phyloP scores from a whole-genome alignment of 2,113 vertebrate species.

The Macrotus californicus region DNA sequence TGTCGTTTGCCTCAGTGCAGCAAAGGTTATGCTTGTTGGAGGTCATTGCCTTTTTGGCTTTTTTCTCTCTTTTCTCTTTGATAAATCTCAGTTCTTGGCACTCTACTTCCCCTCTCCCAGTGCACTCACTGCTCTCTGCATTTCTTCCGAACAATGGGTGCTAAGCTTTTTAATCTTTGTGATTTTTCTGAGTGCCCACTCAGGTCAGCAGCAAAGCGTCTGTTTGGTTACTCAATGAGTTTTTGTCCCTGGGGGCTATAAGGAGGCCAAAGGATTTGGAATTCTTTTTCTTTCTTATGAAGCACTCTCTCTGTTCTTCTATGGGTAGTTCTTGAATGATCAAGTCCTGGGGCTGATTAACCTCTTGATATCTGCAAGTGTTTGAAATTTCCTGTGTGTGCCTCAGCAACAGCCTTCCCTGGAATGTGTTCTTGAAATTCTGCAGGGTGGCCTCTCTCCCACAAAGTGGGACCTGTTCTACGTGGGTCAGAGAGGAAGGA shows the following conservation, averaged over 20 bases:
- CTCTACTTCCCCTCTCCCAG: not conserved
- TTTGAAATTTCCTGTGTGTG: conserved; percentile 24
- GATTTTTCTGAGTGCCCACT: conserved; percentile 15
- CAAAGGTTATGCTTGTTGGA: not conserved
- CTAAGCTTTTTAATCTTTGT: conserved; percentile 8
- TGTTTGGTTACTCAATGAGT: not conserved
- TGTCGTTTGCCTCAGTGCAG: not conserved
- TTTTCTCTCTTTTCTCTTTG: not conserved
- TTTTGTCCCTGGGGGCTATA: not conserved
- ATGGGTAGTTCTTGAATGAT: not conserved
- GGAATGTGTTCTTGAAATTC: conserved; percentile 8
- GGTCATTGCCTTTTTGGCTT: not conserved
- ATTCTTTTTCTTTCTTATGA: conserved; percentile 1
- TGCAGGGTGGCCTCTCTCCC: conserved; percentile 44
- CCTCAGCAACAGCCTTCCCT: not conserved
- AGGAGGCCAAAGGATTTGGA: conserved; percentile 1
- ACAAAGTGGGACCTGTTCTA: conserved; percentile 57
- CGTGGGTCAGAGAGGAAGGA: conserved; percentile 32
- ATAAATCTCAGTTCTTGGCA: not conserved
- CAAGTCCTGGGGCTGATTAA: not conserved
- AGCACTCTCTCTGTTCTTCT: conserved; percentile 37
- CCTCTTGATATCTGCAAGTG: not conserved
- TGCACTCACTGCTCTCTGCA: not conserved
- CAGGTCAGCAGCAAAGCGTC: not conserved
- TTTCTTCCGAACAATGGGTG: not conserved